Evolutionary conservation across 2,797 vertebrate genomes (phyloP).

Genomic region (Nyctibius grandis): DNA sequence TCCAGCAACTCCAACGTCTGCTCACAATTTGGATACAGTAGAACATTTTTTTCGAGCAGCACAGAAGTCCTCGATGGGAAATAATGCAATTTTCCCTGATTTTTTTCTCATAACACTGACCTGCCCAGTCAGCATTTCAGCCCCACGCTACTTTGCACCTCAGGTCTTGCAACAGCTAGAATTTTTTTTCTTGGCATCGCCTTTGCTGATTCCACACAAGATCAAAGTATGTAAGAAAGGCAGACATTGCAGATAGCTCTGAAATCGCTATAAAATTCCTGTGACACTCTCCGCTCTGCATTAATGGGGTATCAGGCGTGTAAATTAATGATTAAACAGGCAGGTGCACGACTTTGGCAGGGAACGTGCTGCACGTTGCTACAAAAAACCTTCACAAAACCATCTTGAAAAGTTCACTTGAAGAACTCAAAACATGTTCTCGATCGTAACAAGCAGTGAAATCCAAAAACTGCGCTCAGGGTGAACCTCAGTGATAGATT

Average conservation of each 20-base stretch:
- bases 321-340: constrained; percentile 21
- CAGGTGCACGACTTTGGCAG: background rate
- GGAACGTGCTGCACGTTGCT: background rate
- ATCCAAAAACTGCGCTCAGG: background rate
- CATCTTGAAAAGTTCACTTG: background rate
- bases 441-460: rapidly evolving
- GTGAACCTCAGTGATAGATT: background rate
- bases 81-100: background rate
- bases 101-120: background rate
- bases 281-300: background rate
- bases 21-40: background rate
- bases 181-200: background rate
- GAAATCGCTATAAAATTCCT: background rate
- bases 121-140: background rate
- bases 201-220: background rate
- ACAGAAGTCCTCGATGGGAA: background rate
- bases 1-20: background rate
- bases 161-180: background rate
- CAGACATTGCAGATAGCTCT: background rate
- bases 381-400: background rate
- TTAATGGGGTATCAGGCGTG: background rate
- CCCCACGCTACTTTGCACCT: background rate
- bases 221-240: background rate
- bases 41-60: background rate
- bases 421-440: background rate